Evolutionary conservation across 2,113 vertebrate genomes (phyloP).

Genomic region (Nerophis ophidion): DNA sequence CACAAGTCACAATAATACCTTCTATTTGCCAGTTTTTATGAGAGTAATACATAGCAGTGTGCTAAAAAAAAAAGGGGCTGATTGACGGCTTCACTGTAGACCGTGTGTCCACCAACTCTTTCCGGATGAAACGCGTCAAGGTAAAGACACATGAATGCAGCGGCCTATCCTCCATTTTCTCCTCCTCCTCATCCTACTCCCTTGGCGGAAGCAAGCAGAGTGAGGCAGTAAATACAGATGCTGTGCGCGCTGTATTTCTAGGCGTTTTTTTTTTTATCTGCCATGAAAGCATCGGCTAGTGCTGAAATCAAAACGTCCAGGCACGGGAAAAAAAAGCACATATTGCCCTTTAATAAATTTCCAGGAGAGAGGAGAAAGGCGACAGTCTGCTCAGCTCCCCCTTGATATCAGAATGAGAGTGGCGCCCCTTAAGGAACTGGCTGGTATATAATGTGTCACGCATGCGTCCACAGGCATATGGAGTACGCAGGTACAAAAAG

Average conservation of each 20-base stretch:
- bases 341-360: constrained; percentile 81
- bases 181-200: constrained; percentile 42
- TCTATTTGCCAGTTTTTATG: constrained; percentile 34
- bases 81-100: constrained; percentile 55
- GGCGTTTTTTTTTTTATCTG: constrained; percentile 77
- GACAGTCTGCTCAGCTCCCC: constrained; percentile 43
- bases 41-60: constrained; percentile 28
- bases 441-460: constrained; percentile 63
- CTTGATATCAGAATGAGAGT: constrained; percentile 51
- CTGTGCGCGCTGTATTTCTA: constrained; percentile 53
- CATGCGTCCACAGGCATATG: constrained; percentile 67
- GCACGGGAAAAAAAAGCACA: constrained; percentile 60
- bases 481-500: constrained; percentile 5
- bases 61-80: constrained; percentile 43
- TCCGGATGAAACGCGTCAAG: constrained; percentile 63
- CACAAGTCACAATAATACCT: constrained; percentile 40
- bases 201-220: constrained; percentile 44
- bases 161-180: constrained; percentile 64
- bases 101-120: constrained; percentile 45
- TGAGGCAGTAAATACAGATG: constrained; percentile 68
- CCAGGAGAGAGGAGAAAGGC: constrained; percentile 58
- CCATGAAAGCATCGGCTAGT: constrained; percentile 73
- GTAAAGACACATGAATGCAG: constrained; percentile 67
- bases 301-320: constrained; percentile 69
- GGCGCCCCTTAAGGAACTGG: constrained; percentile 72